These are phyloP conservation scores for Leptinotarsa texana DNA, from an alignment of 1,140 invertebrate genomes.

Conservation along the genomic window DNA sequence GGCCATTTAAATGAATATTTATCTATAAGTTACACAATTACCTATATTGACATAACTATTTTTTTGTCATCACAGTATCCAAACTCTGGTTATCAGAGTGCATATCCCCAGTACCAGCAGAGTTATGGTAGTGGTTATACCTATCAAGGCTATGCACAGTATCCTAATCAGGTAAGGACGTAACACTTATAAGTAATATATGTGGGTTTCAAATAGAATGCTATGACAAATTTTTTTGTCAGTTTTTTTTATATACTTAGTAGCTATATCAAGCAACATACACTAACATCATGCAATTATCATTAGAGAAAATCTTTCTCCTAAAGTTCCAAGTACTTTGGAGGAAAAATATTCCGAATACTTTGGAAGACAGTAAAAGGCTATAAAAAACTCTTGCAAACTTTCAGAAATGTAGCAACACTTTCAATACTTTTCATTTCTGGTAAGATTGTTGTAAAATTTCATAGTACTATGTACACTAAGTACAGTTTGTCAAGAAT, in stretches of 20 bases:
- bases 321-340: not conserved
- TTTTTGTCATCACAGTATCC: conserved; percentile 40
- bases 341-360: not conserved
- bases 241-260: too few relatives aligned
- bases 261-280: too few relatives aligned
- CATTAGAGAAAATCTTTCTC: too few relatives aligned
- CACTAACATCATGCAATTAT: too few relatives aligned
- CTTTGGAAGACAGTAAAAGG: not conserved
- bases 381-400: not conserved
- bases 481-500: too few relatives aligned
- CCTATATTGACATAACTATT: not conserved
- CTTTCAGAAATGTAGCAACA: not conserved
- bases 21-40: not conserved
- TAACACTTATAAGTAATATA: not conserved
- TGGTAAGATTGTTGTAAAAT: too few relatives aligned
- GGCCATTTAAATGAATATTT: too few relatives aligned
- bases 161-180: conserved; percentile 26
- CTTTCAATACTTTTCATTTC: too few relatives aligned
- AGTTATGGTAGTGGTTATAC: conserved; percentile 34
- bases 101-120: conserved; percentile 38
- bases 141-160: conserved; percentile 29
- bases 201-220: too few relatives aligned
- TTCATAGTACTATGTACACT: too few relatives aligned
- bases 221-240: too few relatives aligned
- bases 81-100: conserved; percentile 36